Percentiles rank a stretch among this genome's conserved stretches.
These are phyloP conservation scores for Patiria pectinifera DNA, from an alignment of 53 echinoderm and acorn worm genomes.

Conservation along the genomic window DNA sequence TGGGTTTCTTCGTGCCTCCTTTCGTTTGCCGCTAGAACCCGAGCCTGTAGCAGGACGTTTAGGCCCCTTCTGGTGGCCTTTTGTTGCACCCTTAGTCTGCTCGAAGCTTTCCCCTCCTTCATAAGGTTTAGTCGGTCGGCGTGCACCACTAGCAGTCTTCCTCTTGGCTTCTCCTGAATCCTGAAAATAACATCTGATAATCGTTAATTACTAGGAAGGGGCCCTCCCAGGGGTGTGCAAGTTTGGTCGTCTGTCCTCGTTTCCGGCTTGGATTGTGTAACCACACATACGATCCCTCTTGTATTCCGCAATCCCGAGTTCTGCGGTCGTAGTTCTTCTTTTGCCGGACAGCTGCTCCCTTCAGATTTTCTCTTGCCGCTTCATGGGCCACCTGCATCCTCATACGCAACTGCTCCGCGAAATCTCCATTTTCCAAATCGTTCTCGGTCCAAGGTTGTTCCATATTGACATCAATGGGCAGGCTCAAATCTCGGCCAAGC, in stretches of 20 bases:
- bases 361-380: constrained; percentile 4
- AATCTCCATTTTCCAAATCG: constrained; percentile 1
- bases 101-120: not conserved
- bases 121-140: constrained; percentile 63
- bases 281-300: constrained; percentile 65
- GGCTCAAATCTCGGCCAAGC: constrained; percentile 18
- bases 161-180: constrained; percentile 32
- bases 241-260: constrained; percentile 32
- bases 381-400: constrained; percentile 39
- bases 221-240: constrained; percentile 55
- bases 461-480: constrained; percentile 13
- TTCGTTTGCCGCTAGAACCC: not conserved
- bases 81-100: not conserved
- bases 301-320: not conserved
- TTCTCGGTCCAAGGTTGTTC: constrained; percentile 8
- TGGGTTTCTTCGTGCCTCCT: not conserved
- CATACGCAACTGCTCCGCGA: constrained; percentile 20
- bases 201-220: constrained; percentile 44
- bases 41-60: not conserved
- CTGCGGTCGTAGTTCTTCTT: constrained; percentile 49
- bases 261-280: constrained; percentile 50
- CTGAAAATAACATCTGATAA: constrained; percentile 62
- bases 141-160: constrained; percentile 52
- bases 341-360: constrained; percentile 12
- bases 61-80: not conserved